These are phyloP conservation scores for Erythrolamprus reginae DNA, from an alignment of 2,113 vertebrate genomes.

Conservation along the genomic window DNA sequence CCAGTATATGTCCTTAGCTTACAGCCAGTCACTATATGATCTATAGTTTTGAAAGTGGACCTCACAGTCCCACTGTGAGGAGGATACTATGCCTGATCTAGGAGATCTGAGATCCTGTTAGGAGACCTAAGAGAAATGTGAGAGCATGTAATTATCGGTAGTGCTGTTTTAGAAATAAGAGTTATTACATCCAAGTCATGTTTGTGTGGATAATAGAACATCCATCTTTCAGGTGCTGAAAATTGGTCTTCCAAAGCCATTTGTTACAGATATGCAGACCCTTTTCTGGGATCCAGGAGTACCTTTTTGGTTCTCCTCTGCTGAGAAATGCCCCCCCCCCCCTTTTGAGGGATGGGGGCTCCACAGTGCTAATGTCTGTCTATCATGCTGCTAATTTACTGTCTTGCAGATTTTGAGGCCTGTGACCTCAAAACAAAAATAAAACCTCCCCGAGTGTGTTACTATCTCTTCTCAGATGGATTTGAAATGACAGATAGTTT, in stretches of 20 bases:
- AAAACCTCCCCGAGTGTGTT: neutral
- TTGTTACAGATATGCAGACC: accelerated
- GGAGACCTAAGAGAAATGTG: constrained; percentile 8
- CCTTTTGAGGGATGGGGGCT: neutral
- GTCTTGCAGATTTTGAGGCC: neutral
- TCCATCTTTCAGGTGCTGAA: neutral
- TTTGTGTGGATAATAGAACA: too few relatives aligned
- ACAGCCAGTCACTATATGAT: too few relatives aligned
- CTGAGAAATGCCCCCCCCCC: neutral
- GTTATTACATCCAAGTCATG: constrained; percentile 1
- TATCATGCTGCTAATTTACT: neutral
- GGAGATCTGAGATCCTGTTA: neutral
- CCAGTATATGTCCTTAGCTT: too few relatives aligned
- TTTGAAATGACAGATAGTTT: neutral
- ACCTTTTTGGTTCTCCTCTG: accelerated
- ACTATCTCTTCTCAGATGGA: too few relatives aligned
- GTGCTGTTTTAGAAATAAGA: constrained; percentile 54
- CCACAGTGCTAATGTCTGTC: neutral
- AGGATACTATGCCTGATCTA: too few relatives aligned
- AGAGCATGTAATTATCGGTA: constrained; percentile 48
- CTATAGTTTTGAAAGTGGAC: too few relatives aligned
- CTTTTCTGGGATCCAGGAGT: accelerated
- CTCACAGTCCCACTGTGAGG: too few relatives aligned
- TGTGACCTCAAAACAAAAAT: neutral
- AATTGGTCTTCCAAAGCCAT: neutral